Conservation (phyloP, 2,797 vertebrate genomes). For the Columba guinea region DNA sequence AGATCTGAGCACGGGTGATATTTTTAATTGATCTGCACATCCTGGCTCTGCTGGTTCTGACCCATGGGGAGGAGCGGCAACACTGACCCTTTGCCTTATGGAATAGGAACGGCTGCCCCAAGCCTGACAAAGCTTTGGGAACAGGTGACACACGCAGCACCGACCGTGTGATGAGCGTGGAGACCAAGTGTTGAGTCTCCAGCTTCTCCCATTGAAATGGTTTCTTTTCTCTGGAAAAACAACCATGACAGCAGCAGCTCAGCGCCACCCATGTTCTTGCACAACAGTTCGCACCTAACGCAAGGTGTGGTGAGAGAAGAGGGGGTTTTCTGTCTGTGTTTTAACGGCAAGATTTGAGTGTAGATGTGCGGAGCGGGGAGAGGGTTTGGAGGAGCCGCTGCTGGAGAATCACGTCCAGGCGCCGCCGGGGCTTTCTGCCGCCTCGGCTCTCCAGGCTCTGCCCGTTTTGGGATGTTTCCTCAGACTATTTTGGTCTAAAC, state of each 20-base stretch:
- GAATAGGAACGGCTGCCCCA: neutral
- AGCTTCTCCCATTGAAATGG: neutral
- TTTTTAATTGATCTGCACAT: neutral
- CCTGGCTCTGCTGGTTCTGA: neutral
- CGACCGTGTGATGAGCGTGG: neutral
- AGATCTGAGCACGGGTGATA: neutral
- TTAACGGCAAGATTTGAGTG: neutral
- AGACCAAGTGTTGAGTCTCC: neutral
- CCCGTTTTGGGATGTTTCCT: neutral
- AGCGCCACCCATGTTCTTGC: neutral
- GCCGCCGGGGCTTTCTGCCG: neutral
- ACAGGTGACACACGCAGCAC: neutral
- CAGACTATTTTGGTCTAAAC: conserved; percentile 25
- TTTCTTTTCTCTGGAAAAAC: neutral
- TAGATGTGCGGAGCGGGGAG: neutral
- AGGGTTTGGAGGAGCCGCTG: neutral
- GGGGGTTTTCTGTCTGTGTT: neutral
- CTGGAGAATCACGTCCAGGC: conserved; percentile 4
- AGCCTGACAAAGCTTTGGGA: neutral
- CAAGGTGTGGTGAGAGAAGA: neutral
- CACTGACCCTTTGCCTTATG: neutral
- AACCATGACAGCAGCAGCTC: neutral
- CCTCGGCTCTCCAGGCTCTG: neutral
- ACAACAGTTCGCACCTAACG: neutral
- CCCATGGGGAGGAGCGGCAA: neutral